phyloP scores from a whole-genome alignment of 2,888 invertebrate species.

The Agrilus mali region DNA sequence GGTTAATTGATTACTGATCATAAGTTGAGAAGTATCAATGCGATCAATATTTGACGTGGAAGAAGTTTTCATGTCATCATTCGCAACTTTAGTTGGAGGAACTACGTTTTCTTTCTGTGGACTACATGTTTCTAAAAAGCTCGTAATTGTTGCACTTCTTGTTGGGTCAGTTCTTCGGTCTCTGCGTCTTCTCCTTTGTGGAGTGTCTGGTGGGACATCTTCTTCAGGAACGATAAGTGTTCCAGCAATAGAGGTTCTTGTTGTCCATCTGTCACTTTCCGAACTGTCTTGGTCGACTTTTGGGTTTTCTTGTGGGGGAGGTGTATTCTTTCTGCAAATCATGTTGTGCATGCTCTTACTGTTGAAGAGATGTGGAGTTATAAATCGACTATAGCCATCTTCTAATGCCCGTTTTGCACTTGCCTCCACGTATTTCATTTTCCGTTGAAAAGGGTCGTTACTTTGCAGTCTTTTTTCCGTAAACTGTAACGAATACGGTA shows the following conservation, averaged over 20 bases:
- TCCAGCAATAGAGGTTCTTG: slow-evolving; percentile 40
- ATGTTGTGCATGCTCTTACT: too few relatives aligned
- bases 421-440: slow-evolving; percentile 24
- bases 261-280: slow-evolving; percentile 29
- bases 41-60: too few relatives aligned
- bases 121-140: too few relatives aligned
- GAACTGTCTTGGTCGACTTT: background rate
- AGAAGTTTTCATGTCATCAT: too few relatives aligned
- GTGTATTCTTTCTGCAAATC: too few relatives aligned
- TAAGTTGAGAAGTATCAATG: too few relatives aligned
- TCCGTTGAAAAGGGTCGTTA: slow-evolving; percentile 24
- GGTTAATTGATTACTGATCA: too few relatives aligned
- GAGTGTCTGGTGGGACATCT: slow-evolving; percentile 27
- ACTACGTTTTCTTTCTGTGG: too few relatives aligned
- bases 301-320: too few relatives aligned
- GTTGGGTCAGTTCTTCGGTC: slow-evolving; percentile 1
- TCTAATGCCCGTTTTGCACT: slow-evolving; percentile 22
- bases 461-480: slow-evolving; percentile 17
- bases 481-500: too few relatives aligned
- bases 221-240: slow-evolving; percentile 40
- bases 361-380: slow-evolving; percentile 9
- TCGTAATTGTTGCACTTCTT: too few relatives aligned
- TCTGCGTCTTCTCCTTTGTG: slow-evolving; percentile 24
- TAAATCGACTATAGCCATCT: slow-evolving; percentile 26
- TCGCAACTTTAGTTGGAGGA: too few relatives aligned